Base-by-base conservation (phyloP, 1,140 invertebrate species). In the Aphaenogaster floridana region DNA sequence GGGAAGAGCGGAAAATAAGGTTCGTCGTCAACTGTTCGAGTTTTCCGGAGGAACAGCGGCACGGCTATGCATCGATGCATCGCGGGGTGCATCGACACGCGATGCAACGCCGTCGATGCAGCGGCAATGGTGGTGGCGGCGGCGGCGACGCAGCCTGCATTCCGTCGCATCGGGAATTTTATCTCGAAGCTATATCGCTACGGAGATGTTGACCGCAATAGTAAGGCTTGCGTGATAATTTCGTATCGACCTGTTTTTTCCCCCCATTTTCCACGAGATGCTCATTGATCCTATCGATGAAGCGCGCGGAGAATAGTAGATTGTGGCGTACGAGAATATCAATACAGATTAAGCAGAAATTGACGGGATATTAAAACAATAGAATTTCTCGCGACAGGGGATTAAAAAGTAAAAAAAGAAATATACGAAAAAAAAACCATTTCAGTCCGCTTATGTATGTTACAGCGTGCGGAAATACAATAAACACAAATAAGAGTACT, bases 141-240 rank as follows among this genome's bases (percentile, higher is more conserved):
- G n/a, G 17, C 15, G 11, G n/a, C 71, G 21, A 8, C 17, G 34
- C 28, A 36, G 50, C 17, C 50, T n/a, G 71, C 71, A 74, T 74
- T 74, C 50, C 71, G 39, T 39, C 57, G 57, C 54, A 59, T 42
- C 57, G 77, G 17, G 77, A 66, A 79, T 66, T 66, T 79, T 79
- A 66, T 66, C 77, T 64, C 28, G 6, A 52, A 17, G 59, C 45
- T 21, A 3, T 21, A 66, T 50, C 45, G 76, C 15, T 39, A 50
- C 28, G 17, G 28, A 79, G 77, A 79, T 79, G 59, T 21, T 64
- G 77, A 50, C 59, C 77, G 77, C 59, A 42, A 79, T 66, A 78
- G 52, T 8, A 77, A 61, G 42, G 17, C 61, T 64, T 45, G 77
- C 59, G 59, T 48, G 61, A 79, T 79, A 79, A 79, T 79, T 66